Percentiles rank a stretch among this genome's conserved stretches.
These are phyloP conservation scores for Pristionchus mayeri DNA, from an alignment of 2,888 invertebrate genomes.

Conservation along the genomic window DNA sequence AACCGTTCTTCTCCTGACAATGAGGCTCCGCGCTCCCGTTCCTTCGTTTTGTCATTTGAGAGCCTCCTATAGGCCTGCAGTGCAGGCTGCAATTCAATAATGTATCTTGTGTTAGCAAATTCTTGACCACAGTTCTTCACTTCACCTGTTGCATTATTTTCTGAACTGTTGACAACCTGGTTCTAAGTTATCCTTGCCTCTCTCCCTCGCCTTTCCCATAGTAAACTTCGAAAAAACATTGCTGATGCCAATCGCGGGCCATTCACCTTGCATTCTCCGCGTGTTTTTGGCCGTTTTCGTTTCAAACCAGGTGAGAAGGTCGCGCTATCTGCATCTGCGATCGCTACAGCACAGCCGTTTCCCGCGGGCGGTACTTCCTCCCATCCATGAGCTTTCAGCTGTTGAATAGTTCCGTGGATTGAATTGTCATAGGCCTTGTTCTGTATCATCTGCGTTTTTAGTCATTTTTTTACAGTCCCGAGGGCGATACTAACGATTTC, in stretches of 20 bases:
- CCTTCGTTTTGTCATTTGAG: neutral
- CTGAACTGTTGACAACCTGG: neutral
- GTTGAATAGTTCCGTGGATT: too few species aligned
- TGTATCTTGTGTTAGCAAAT: neutral
- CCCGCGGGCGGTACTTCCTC: neutral
- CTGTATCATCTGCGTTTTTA: too few species aligned
- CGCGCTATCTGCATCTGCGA: neutral
- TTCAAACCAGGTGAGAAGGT: conserved; percentile 25
- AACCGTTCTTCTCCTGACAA: too few species aligned
- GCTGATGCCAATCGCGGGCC: neutral
- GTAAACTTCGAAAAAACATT: neutral
- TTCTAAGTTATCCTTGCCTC: neutral
- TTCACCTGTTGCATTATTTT: too few species aligned
- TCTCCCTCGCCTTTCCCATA: neutral
- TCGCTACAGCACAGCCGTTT: neutral
- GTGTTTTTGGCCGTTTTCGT: neutral
- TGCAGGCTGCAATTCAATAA: neutral
- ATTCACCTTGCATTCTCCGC: conserved; percentile 15
- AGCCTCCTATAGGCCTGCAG: too few species aligned
- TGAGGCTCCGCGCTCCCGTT: too few species aligned
- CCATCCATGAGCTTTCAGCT: too few species aligned
- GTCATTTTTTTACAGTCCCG: too few species aligned
- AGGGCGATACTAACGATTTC: too few species aligned
- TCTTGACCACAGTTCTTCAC: too few species aligned
- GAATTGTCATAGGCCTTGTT: too few species aligned